Evolutionary conservation across 2,888 invertebrate genomes (phyloP), one percentile per base, ranked within the genome.

Genomic region (Clunio marinus): DNA sequence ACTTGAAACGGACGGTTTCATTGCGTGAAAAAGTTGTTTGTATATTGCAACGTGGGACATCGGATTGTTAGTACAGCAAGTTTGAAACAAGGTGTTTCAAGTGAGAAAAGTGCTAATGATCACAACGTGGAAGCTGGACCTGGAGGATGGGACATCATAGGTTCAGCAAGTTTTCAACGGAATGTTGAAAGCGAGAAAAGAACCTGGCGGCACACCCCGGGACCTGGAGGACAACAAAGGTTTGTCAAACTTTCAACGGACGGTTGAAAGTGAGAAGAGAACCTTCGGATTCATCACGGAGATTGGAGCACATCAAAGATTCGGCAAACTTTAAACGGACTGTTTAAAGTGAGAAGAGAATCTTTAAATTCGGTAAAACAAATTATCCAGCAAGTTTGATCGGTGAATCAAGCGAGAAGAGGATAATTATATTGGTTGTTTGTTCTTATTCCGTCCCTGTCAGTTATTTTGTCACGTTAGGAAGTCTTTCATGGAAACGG

Each of bases 1-100:
- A 41, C 20, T 51, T 51, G 22, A 51, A 51, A 22, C 22, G 51
- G 51, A 51, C 51, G 20, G 51, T 22, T 51, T 51, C 22, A n/a
- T 17, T 20, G 22, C 22, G 51, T 2, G 51, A 51, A 51, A 51
- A 51, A 22, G 51, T 51, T 22, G 22, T 22, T 51, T 22, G 51
- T 22, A 20, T 8, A 17, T 17, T 51, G 51, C 51, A 51, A 51
- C 51, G 15, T 51, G 51, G 51, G 51, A 17, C 51, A 51, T 17
- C 51, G 51, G 17, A 51, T 51, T 20, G 22, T n/a, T 51, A 41
- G 41, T 10, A n/a, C 41, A n/a, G 10, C 41, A 13, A 41, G 41
- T 41, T 15, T 41, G 2, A 15, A 41, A 15, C 10, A 5, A 15
- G 41, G 10, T 41, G 32, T 10, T 15, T 41, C 41, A 13, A 2